Base-by-base conservation (phyloP, 2,797 vertebrate genomes). In the Dryobates pubescens region DNA sequence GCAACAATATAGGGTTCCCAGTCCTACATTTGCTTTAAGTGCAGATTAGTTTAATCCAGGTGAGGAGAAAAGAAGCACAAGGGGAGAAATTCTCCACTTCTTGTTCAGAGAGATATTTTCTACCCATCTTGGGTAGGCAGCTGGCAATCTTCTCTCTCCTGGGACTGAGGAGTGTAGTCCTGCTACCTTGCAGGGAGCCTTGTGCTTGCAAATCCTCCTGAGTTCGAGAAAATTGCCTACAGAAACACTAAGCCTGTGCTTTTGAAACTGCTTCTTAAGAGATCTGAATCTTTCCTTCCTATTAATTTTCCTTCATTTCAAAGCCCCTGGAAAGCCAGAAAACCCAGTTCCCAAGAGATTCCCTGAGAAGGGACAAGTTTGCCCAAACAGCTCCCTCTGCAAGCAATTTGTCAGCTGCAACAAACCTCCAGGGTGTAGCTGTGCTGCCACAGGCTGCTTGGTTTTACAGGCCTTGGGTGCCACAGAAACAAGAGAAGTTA, bases 191-290 rank as follows among this genome's bases (percentile, higher is more conserved):
- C 14, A 65, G 56, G 51, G 34, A 83, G 32, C 13, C 59, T 81
- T 0, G 0, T 32, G 43, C 59, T 81, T 43, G 77, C 76, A 88
- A 47, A 83, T 89, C 63, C 59, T 80, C 73, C 26, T 1, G 27
- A 38, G 22, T 2, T 9, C 20, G 30, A 45, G 43, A 94, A 87
- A 94, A 47, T 4, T 2, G 2, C 45, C 65, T 71, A 32, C 5
- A 76, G 75, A 74, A 85, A 85, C 30, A 74, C 61, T 73, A 89
- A 89, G 24, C 47, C 45, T 64, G 29, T 54, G 43, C 61, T 73
- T 91, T 91, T 74, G 69, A 93, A 92, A 80, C 17, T 19, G n/a
- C 23, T 54, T 54, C 78, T 71, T 85, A 68, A 61, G 65, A 85
- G 68, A 90, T 58, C 58, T 80, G 54, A 89, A 74, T 22, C 19